phyloP scores from a whole-genome alignment of 1,140 invertebrate species.

The Psix sp. region DNA sequence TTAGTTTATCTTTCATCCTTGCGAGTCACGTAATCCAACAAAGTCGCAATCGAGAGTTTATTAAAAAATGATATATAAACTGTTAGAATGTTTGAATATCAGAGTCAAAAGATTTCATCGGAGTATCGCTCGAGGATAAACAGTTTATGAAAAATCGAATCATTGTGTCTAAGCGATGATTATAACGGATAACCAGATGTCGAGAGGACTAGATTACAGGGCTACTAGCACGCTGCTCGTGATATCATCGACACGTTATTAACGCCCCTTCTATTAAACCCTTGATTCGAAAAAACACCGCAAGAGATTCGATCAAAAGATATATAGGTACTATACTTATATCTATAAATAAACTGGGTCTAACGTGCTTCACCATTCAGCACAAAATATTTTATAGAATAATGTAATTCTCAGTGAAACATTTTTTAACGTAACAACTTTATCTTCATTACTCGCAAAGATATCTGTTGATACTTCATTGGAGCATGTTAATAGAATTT shows the following conservation, averaged over 20 bases:
- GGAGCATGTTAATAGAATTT: too few relatives aligned
- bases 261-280: constrained; percentile 56
- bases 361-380: not conserved
- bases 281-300: constrained; percentile 41
- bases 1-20: constrained; percentile 23
- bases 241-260: constrained; percentile 61
- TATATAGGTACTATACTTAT: constrained; percentile 38
- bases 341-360: constrained; percentile 19
- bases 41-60: constrained; percentile 23
- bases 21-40: constrained; percentile 24
- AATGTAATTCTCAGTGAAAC: too few relatives aligned
- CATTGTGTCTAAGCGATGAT: constrained; percentile 56
- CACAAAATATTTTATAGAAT: constrained; percentile 3
- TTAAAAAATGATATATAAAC: constrained; percentile 19
- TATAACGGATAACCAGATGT: constrained; percentile 66
- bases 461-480: too few relatives aligned
- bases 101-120: constrained; percentile 33
- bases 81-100: constrained; percentile 16
- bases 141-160: constrained; percentile 52
- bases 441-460: too few relatives aligned
- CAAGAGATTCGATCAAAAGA: constrained; percentile 36
- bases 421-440: too few relatives aligned
- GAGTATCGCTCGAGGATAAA: constrained; percentile 17
- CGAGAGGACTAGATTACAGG: constrained; percentile 61
- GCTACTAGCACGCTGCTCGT: constrained; percentile 58